Evolutionary conservation across 2,888 invertebrate genomes (phyloP).

Genomic region (Hemistola chrysoprasaria): DNA sequence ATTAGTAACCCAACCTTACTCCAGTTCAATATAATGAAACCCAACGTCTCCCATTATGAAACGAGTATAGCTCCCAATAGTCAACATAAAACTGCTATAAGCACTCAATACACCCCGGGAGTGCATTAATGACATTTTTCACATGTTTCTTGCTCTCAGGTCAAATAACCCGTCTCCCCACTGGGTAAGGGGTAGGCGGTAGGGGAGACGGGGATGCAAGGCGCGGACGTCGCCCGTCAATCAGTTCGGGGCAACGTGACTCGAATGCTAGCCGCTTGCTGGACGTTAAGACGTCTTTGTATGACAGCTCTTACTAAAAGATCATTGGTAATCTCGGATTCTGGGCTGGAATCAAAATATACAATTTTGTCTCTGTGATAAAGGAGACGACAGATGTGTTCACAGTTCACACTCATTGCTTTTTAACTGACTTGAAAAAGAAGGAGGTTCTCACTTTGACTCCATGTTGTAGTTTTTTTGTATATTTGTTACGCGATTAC

Average conservation of each 20-base stretch:
- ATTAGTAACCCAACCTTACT: no score
- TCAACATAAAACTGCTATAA: conserved; percentile 19
- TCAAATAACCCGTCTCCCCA: conserved; percentile 47
- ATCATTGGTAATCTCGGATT: conserved; percentile 53
- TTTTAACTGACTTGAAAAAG: no score
- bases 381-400: no score
- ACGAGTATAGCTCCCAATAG: conserved; percentile 19
- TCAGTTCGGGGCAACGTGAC: conserved; percentile 77
- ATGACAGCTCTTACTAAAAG: conserved; percentile 50
- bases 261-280: conserved; percentile 60
- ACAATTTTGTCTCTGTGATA: no score
- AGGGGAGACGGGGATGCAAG: conserved; percentile 40
- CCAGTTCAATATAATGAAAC: no score
- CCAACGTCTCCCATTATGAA: conserved; percentile 19
- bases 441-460: no score
- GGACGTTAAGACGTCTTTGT: conserved; percentile 60
- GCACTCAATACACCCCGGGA: conserved; percentile 44
- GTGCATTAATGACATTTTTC: conserved; percentile 81
- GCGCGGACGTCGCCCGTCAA: conserved; percentile 80
- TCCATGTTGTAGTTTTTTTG: no score
- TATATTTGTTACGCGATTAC: no score
- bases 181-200: conserved; percentile 6
- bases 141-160: conserved; percentile 74
- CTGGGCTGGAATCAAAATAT: conserved; percentile 31
- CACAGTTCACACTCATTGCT: no score